Conservation (phyloP, 2,797 vertebrate genomes). For the Odontamblyopus rebecca region DNA sequence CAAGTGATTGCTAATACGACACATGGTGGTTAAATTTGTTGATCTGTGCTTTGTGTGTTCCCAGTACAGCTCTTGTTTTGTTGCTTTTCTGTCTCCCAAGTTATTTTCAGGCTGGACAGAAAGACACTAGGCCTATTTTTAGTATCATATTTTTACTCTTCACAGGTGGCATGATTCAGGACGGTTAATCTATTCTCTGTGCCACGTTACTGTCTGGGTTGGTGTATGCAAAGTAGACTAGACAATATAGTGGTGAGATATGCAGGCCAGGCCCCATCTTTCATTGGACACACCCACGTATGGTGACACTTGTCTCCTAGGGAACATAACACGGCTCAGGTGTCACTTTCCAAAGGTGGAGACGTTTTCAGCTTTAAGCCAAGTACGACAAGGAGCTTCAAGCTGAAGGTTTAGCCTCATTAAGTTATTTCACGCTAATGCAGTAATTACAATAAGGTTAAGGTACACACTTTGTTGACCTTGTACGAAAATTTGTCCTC, state of each 20-base stretch:
- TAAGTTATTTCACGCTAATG: neutral
- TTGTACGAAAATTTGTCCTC: no score
- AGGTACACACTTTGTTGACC: no score
- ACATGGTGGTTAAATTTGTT: slow-evolving; percentile 26
- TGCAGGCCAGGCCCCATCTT: slow-evolving; percentile 42
- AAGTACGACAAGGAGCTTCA: neutral
- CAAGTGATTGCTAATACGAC: neutral
- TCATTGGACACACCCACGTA: slow-evolving; percentile 61
- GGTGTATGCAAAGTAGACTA: slow-evolving; percentile 54
- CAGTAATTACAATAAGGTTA: no score
- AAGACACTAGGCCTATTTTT: slow-evolving; percentile 54
- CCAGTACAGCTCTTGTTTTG: slow-evolving; percentile 27
- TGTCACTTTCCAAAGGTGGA: slow-evolving; percentile 60
- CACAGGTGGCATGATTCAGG: slow-evolving; percentile 66
- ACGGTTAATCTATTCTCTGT: slow-evolving; percentile 25
- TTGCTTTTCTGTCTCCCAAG: slow-evolving; percentile 46
- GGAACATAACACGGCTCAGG: slow-evolving; percentile 72
- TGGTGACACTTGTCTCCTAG: slow-evolving; percentile 72
- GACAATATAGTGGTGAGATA: slow-evolving; percentile 31
- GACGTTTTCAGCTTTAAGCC: neutral
- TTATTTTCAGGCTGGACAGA: slow-evolving; percentile 60
- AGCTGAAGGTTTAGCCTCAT: neutral
- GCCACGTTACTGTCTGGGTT: slow-evolving; percentile 17
- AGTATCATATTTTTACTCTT: slow-evolving; percentile 57
- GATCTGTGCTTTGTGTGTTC: slow-evolving; percentile 40